Percentiles rank a stretch among this genome's conserved stretches.
These are phyloP conservation scores for Lasioglossum baleicum DNA, from an alignment of 1,140 invertebrate species.

Conservation along the genomic window DNA sequence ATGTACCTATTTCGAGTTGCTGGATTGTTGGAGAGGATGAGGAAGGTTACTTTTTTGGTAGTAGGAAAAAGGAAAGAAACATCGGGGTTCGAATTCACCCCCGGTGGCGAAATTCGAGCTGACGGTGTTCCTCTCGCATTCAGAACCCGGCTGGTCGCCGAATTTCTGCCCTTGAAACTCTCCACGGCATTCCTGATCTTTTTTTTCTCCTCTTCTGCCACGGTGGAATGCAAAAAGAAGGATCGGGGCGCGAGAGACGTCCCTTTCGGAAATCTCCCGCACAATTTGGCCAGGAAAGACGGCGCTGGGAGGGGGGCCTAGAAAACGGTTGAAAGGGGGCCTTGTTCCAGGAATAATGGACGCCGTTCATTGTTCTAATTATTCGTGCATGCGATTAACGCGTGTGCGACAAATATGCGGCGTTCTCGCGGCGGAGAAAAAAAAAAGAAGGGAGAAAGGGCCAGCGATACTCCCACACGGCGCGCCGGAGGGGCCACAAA, in stretches of 20 bases:
- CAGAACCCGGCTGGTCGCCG: not conserved
- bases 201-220: not conserved
- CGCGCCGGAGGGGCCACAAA: constrained; percentile 65
- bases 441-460: constrained; percentile 36
- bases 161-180: not conserved
- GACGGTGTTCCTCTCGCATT: constrained; percentile 1
- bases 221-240: constrained; percentile 58
- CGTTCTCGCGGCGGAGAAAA: constrained; percentile 39
- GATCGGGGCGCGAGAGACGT: constrained; percentile 38
- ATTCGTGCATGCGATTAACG: constrained; percentile 79
- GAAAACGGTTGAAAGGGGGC: constrained; percentile 50
- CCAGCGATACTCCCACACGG: constrained; percentile 55
- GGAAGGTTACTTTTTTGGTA: too few species aligned
- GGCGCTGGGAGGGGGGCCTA: too few species aligned
- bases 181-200: not conserved
- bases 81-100: not conserved
- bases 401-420: constrained; percentile 64
- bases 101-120: constrained; percentile 36
- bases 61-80: not conserved
- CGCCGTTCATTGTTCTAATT: constrained; percentile 79
- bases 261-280: constrained; percentile 43
- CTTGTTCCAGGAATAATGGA: constrained; percentile 76
- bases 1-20: too few species aligned
- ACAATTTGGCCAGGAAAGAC: constrained; percentile 31
- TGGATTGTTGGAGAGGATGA: too few species aligned